Percentiles rank a stretch among this genome's conserved stretches.
phyloP scores from a whole-genome alignment of 2,888 invertebrate genomes.

The Torymus auratus region DNA sequence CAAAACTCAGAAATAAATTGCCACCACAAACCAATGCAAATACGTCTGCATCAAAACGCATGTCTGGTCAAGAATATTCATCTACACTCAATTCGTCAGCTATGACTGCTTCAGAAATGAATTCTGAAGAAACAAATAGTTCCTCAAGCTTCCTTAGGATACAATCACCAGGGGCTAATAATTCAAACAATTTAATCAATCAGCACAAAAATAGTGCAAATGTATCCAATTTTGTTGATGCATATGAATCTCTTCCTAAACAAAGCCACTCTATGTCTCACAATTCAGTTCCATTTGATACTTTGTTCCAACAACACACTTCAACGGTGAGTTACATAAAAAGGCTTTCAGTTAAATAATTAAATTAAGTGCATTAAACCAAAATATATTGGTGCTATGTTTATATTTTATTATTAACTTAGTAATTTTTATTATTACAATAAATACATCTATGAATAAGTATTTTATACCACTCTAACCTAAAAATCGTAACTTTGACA shows the following conservation, averaged over 20 bases:
- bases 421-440: no score
- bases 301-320: constrained; percentile 50
- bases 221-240: constrained; percentile 48
- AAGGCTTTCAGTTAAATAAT: background rate
- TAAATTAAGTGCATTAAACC: no score
- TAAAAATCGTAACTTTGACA: no score
- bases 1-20: constrained; percentile 60
- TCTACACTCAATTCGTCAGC: constrained; percentile 31
- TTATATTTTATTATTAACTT: no score
- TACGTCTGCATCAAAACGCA: constrained; percentile 24
- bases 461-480: no score
- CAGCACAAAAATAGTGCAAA: constrained; percentile 53
- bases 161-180: constrained; percentile 70
- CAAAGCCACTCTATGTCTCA: constrained; percentile 34
- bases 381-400: no score
- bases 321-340: constrained; percentile 45
- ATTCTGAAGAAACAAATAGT: constrained; percentile 46
- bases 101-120: constrained; percentile 20
- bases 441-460: no score
- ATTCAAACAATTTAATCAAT: constrained; percentile 41
- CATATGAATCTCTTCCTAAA: constrained; percentile 52
- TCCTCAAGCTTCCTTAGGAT: constrained; percentile 72
- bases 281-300: constrained; percentile 45
- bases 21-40: constrained; percentile 52
- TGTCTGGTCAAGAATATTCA: constrained; percentile 42